phyloP scores from a whole-genome alignment of 2,797 vertebrate genomes.

The Melanitta fusca region DNA sequence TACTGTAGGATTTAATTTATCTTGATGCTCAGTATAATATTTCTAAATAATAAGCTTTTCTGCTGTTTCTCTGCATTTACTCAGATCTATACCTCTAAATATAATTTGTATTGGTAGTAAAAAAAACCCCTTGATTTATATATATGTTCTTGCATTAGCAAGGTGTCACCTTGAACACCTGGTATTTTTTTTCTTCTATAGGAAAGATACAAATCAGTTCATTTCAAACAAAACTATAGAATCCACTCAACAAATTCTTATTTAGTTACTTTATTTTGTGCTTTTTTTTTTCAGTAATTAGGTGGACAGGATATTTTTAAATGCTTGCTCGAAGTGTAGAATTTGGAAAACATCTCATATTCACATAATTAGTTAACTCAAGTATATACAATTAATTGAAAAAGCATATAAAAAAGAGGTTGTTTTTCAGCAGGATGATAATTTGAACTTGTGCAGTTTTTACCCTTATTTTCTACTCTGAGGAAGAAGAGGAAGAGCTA shows the following conservation, averaged over 20 bases:
- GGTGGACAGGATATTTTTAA: background rate
- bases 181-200: background rate
- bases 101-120: background rate
- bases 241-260: background rate
- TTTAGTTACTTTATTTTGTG: background rate
- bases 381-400: background rate
- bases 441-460: background rate
- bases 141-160: background rate
- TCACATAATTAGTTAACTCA: background rate
- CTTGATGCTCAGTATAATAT: background rate
- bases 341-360: background rate
- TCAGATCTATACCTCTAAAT: background rate
- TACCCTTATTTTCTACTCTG: background rate
- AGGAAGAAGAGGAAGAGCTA: background rate
- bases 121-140: background rate
- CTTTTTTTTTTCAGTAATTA: background rate
- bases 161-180: background rate
- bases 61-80: background rate
- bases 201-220: background rate
- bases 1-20: background rate
- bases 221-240: background rate
- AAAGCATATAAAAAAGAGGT: background rate
- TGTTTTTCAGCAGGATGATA: background rate
- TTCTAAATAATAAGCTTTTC: background rate
- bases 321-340: rapidly evolving